Percentiles rank a stretch among this genome's conserved stretches.
These are phyloP conservation scores for Cylloceria caligata DNA, from an alignment of 2,888 invertebrate species.

Conservation along the genomic window DNA sequence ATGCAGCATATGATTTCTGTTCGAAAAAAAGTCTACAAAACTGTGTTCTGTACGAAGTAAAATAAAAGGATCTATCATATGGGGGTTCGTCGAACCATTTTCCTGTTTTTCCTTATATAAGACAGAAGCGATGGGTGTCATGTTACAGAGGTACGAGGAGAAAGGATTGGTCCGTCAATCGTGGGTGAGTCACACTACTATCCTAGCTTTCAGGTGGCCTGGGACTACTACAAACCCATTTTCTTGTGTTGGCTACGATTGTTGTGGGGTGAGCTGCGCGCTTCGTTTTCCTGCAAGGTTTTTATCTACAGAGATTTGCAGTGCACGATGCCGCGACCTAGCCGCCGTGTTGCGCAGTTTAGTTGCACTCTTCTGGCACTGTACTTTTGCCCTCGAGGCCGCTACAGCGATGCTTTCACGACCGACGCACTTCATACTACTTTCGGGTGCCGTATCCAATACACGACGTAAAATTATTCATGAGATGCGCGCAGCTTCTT, in stretches of 20 bases:
- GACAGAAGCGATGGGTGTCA: slow-evolving; percentile 58
- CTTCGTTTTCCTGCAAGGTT: slow-evolving; percentile 73
- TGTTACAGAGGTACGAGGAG: slow-evolving; percentile 61
- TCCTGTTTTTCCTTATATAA: slow-evolving; percentile 60
- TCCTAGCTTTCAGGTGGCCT: slow-evolving; percentile 76
- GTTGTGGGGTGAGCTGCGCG: slow-evolving; percentile 27
- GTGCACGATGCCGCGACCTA: slow-evolving; percentile 57
- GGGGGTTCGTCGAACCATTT: slow-evolving; percentile 69
- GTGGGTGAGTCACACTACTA: slow-evolving; percentile 81
- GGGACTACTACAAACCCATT: slow-evolving; percentile 14
- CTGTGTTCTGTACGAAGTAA: not conserved
- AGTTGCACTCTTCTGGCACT: slow-evolving; percentile 78
- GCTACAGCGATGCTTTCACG: slow-evolving; percentile 63
- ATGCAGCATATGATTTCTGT: too few species aligned
- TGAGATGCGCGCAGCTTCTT: slow-evolving; percentile 80
- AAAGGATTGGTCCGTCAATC: slow-evolving; percentile 74
- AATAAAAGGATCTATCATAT: slow-evolving; percentile 5
- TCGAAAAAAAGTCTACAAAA: too few species aligned
- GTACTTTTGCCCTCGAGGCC: slow-evolving; percentile 23
- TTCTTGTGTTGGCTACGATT: not conserved
- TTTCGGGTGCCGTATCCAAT: slow-evolving; percentile 60
- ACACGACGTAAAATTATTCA: slow-evolving; percentile 77
- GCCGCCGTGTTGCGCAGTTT: slow-evolving; percentile 74
- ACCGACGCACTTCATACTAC: slow-evolving; percentile 60
- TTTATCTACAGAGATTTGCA: slow-evolving; percentile 83